phyloP scores from a whole-genome alignment of 2,797 vertebrate genomes.

The Sandelia bainsii region DNA sequence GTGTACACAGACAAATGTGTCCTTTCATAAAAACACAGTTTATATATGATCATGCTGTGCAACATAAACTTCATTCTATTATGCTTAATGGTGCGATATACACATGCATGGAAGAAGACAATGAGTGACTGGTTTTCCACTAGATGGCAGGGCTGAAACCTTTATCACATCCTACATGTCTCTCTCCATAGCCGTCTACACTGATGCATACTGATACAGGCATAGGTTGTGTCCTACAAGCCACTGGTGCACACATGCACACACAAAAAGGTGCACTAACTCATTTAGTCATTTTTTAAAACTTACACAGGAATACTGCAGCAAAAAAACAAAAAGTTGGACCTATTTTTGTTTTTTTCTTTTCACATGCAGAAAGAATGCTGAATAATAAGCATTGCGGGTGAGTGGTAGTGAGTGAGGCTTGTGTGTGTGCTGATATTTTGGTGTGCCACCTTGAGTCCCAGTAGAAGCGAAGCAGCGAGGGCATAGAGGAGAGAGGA shows the following conservation, averaged over 20 bases:
- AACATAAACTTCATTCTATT: conserved; percentile 28
- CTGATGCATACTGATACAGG: conserved; percentile 12
- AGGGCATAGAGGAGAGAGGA: conserved; percentile 60
- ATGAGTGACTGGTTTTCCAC: conserved; percentile 19
- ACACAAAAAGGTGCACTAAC: conserved; percentile 23
- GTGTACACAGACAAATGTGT: conserved; percentile 23
- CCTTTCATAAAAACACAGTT: conserved; percentile 15
- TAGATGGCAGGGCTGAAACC: conserved; percentile 5
- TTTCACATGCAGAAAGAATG: conserved; percentile 8
- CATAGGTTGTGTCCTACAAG: conserved; percentile 17
- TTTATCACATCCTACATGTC: conserved; percentile 17
- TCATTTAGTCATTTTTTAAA: conserved; percentile 41
- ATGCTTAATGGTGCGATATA: conserved; percentile 23
- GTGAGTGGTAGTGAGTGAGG: conserved; percentile 13
- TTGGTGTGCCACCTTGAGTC: conserved; percentile 55
- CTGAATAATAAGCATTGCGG: conserved; percentile 31
- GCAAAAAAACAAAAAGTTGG: conserved; percentile 4
- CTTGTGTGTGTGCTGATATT: conserved; percentile 36
- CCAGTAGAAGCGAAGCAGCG: conserved; percentile 38
- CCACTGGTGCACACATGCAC: neutral
- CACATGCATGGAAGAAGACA: conserved; percentile 14
- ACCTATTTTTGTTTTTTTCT: conserved; percentile 22
- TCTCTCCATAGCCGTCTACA: conserved; percentile 1
- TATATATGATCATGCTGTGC: conserved; percentile 33
- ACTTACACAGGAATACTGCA: conserved; percentile 9